Evolutionary conservation across 2,113 vertebrate species (phyloP), one percentile per base, ranked within the genome.

Genomic region (Columba janthina): DNA sequence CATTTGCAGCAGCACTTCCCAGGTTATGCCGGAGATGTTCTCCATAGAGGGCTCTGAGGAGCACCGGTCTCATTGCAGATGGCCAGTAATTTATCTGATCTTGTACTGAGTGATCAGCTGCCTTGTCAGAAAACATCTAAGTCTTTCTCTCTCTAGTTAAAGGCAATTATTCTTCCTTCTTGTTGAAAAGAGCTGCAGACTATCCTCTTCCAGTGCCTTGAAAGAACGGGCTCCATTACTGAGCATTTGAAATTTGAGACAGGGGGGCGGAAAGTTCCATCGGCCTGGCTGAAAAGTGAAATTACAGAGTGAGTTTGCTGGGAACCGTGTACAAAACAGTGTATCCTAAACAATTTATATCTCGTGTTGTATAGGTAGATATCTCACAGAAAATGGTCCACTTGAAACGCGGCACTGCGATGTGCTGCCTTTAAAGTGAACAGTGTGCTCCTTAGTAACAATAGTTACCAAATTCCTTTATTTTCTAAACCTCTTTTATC

Each of bases 271-370:
- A 73, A 94, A 93, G 93, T 92, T 80, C 88, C 89, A 72, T 92
- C 86, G 87, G 19, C 12, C 65, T 74, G 50, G 11, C 50, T 94
- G 84, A 89, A 87, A 95, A 89, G 65, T 66, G 64, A 81, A 96
- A 96, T 96, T 93, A 46, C 70, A 82, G 77, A 92, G 48, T 32
- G n/a, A 74, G 36, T 79, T 95, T 93, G 73, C 86, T 70, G 28
- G 76, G 83, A 86, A 50, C 73, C 50, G 7, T 72, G 40, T 31
- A 32, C 60, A 65, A 66, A 72, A 34, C 24, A 15, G 13, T 44
- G 17, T 61, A 51, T 85, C 86, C 85, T 92, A 92, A 83, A 64
- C 92, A 92, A 42, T 72, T 84, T 44, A 22, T 60, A 40, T 53
- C 72, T 65, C 1, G 0, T 83, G 8, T 48, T 54, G 15, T 76